Percentiles rank a stretch among this genome's conserved stretches.
Conservation (phyloP, 2,797 vertebrate species). For the Mustela erminea region DNA sequence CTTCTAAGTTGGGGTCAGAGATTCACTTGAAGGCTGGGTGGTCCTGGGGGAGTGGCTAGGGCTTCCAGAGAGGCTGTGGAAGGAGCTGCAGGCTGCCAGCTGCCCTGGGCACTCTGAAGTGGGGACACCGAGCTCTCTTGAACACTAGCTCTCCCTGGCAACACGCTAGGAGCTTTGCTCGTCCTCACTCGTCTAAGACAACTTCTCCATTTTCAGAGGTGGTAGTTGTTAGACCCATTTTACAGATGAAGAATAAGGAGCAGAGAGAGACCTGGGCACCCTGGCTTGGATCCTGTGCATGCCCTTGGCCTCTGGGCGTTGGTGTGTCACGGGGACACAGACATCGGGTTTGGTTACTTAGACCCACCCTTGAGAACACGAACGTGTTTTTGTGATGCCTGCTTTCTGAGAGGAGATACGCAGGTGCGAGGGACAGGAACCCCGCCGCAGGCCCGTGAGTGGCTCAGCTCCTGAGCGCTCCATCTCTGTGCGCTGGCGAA, state of each 20-base stretch:
- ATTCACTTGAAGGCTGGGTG: neutral
- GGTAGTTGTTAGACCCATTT: neutral
- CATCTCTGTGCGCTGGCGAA: too few relatives aligned
- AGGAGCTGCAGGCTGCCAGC: neutral
- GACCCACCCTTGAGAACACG: neutral
- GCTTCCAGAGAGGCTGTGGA: neutral
- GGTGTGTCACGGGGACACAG: neutral
- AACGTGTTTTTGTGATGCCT: neutral
- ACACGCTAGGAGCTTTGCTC: neutral
- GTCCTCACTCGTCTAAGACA: neutral
- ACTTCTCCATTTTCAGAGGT: neutral
- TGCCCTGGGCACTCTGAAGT: neutral
- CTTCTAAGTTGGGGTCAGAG: neutral
- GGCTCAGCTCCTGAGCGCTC: neutral
- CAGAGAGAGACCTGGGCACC: neutral
- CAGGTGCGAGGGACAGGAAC: neutral
- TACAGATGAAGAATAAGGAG: neutral
- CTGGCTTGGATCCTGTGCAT: rapidly evolving
- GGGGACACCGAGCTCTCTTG: rapidly evolving
- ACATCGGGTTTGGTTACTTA: neutral
- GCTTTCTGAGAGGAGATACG: neutral
- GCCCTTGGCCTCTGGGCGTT: neutral
- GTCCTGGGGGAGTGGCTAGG: neutral
- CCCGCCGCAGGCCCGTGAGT: rapidly evolving
- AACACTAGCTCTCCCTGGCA: neutral